Base-by-base conservation (phyloP, 2,888 invertebrate species). In the Margaritifera margaritifera region DNA sequence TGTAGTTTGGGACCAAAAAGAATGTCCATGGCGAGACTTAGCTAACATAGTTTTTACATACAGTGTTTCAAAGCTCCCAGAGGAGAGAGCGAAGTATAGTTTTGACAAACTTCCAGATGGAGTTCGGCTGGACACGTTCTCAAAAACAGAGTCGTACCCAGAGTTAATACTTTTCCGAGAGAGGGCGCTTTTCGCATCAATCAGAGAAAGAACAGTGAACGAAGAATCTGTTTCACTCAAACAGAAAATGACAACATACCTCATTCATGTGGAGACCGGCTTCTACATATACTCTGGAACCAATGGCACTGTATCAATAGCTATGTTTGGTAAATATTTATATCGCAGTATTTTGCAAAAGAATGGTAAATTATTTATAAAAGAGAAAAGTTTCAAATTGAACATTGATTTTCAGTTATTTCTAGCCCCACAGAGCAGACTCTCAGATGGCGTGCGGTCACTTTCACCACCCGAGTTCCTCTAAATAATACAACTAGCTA, bases 221-320 rank as follows among this genome's bases (percentile, higher is more conserved):
- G 72, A 76, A 57, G 66, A 31, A 18, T 57, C 60, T 19, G 42
- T 31, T 2, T 56, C 53, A 22, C 52, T 57, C n/a, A 25, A 55
- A 8, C 61, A 63, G 22, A 71, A 72, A 56, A 71, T 61, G n/a
- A 76, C 76, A 18, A 76, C 76, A 15, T 76, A 61, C n/a, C 59
- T 76, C 27, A 71, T 76, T 4, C 76, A 76, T 25, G 76, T 74
- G 4, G 76, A 76, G 57, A 76, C 76, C 24, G 76, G 76, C 42
- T 67, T 68, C 51, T 68, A 76, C 63, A 25, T 76, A 59, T 76
- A 71, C 53, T 76, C 76, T 15, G 76, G 76, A 42, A 76, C 76
- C 4, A 73, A 76, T 53, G 76, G 73, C 24, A 70, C 73, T 5
- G 76, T 76, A 8, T 72, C 73, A 27, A 72, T 76, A 15, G 52